Evolutionary conservation across 2,113 vertebrate genomes (phyloP), one percentile per base, ranked within the genome.

Genomic region (Pao palembangensis): DNA sequence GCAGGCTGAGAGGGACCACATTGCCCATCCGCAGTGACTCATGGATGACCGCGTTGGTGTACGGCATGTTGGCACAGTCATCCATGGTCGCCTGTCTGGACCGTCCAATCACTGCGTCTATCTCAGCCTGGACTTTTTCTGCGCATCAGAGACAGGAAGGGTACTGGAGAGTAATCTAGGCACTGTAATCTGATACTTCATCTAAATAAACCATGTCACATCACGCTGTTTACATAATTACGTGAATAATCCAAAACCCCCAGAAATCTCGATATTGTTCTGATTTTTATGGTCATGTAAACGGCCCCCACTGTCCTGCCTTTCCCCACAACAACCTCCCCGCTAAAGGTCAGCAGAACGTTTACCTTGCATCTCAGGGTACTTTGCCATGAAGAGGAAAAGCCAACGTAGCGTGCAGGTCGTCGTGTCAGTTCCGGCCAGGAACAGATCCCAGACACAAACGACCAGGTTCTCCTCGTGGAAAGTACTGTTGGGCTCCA

Each of bases 341-440:
- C 6, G n/a, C 15, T 47, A 8, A 17, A 47, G 41, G 15, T 57
- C 20, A 25, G 44, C 6, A 47, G 15, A 16, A 0, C 84, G 84
- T 2, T 88, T 82, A 95, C 94, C 88, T 75, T 95, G 92, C 46
- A 95, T 81, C 0, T 84, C 71, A 0, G 90, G 91, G 64, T 93
- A 85, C 58, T 85, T 91, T 82, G 85, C 88, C 88, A 93, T 90
- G 65, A 92, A 89, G 28, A 95, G 87, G 12, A 91, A 72, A 0
- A 84, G 85, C 93, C 93, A 94, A 60, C 91, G 93, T 56, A 95
- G 72, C 0, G 93, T 93, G 5, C 90, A 88, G 1, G 91, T 87
- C 0, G 90, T 91, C 20, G 93, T 94, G 78, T 95, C 94, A 1
- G 91, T 93, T 1, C 93, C 94, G 0, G 93, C 94, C 79, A 92